Evolutionary conservation across 2,113 vertebrate genomes (phyloP).

Genomic region (Bos taurus): ARS-UCD2.0 NC_037329.1:84228501-84229000

Average conservation of each 20-base stretch:
- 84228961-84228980: not conserved
- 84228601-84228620: not conserved
- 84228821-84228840: not conserved
- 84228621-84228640: not conserved
- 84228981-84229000: not conserved
- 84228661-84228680: not conserved
- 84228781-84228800: not conserved
- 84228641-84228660: conserved; percentile 18
- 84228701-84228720: not conserved
- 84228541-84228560: not conserved
- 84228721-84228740: not conserved
- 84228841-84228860: not conserved
- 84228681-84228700: not conserved
- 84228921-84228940: not conserved
- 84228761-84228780: not conserved
- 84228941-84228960: not conserved
- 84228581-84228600: not conserved
- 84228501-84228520: not conserved
- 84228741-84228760: not conserved
- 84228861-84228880: not conserved
- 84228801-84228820: not conserved
- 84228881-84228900: not conserved
- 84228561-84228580: not conserved
- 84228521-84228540: not conserved
- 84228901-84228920: not conserved